Evolutionary conservation across 2,113 vertebrate species (phyloP), one percentile per base, ranked within the genome.

Genomic region (Herpailurus yagouaroundi): DNA sequence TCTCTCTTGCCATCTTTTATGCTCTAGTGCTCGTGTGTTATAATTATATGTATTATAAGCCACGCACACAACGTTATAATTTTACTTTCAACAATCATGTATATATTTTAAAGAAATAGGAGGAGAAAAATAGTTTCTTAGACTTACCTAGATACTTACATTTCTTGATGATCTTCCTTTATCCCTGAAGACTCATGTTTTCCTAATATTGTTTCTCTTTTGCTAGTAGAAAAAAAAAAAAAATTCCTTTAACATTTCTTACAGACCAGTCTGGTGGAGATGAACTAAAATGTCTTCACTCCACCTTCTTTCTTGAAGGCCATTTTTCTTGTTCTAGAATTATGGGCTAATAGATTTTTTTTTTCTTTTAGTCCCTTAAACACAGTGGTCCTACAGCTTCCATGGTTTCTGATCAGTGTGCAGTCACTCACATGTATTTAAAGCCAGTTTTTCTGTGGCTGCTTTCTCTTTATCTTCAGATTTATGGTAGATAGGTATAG

Each of bases 201-300:
- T 36, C 33, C 73, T 18, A 57, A 27, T 50, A 79, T 79, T 19
- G 31, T 71, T 95, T 94, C 60, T 90, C 80, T 85, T 85, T 94
- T 12, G 18, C 80, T 27, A 64, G 41, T 9, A 45, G 36, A 19
- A 68, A 77, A 83, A 86, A 77, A 82, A 85, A 83, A 50, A 89
- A 33, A 33, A 9, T 52, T 50, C 14, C 29, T 79, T 90, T 69
- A 84, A 5, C 41, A 16, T 71, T 38, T 77, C 60, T 84, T 60
- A 7, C n/a, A 45, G 19, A 4, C 38, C 27, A 29, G 33, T 64
- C n/a, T 23, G 64, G 5, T 66, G n/a, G 31, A 84, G 33, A 89
- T 50, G 16, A 96, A 79, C 79, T 63, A 50, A 90, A 57, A 60
- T 60, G 33, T 77, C 85, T 77, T 84, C 38, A 11, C 74, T 69